These are phyloP conservation scores for Hassar affinis DNA, from an alignment of 2,113 vertebrate species.

Conservation along the genomic window DNA sequence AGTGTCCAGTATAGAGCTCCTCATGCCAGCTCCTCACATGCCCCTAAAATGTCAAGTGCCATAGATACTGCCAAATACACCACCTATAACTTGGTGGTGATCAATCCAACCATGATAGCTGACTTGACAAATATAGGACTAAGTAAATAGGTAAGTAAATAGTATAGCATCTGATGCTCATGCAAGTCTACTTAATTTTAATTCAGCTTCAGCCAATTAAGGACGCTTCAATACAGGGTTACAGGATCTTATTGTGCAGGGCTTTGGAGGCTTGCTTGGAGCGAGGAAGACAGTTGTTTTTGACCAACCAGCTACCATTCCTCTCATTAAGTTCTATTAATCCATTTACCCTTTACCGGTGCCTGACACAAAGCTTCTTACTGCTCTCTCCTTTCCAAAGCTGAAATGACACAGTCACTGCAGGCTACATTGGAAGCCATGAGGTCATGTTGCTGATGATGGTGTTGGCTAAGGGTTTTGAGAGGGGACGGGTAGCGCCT, in stretches of 20 bases:
- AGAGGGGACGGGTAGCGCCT: constrained; percentile 65
- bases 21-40: constrained; percentile 25
- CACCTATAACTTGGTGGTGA: background rate
- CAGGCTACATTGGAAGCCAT: constrained; percentile 69
- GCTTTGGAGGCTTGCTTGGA: constrained; percentile 7
- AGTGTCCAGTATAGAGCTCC: constrained; percentile 22
- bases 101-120: background rate
- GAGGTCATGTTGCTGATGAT: constrained; percentile 69
- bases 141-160: background rate
- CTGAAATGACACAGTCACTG: constrained; percentile 72
- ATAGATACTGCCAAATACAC: background rate
- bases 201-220: background rate
- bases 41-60: constrained; percentile 27
- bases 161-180: background rate
- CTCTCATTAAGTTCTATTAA: constrained; percentile 75
- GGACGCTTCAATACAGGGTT: background rate
- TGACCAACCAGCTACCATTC: constrained; percentile 42
- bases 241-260: background rate
- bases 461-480: constrained; percentile 70
- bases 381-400: constrained; percentile 62
- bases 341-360: constrained; percentile 70
- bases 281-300: constrained; percentile 35
- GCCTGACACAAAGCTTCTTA: constrained; percentile 64
- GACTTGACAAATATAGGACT: constrained; percentile 9
- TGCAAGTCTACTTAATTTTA: background rate